Conservation (phyloP, 1,140 invertebrate genomes). For the Nephila pilipes region DNA sequence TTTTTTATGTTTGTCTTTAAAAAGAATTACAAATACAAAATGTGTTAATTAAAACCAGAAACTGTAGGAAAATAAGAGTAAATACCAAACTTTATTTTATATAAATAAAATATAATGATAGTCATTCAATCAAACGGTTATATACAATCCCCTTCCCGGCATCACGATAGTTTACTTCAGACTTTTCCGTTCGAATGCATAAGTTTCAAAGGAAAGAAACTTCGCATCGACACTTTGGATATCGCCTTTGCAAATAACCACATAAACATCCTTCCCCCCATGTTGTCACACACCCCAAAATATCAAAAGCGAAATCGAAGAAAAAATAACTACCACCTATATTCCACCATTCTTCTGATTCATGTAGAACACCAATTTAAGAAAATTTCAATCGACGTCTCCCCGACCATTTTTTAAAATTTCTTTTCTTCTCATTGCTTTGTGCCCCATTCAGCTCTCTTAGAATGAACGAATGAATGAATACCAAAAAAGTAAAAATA, state of each 20-base stretch:
- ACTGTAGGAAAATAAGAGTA: too few species aligned
- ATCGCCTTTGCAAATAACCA: background rate
- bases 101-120: too few species aligned
- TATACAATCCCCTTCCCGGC: background rate
- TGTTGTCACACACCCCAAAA: conserved; percentile 52
- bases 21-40: too few species aligned
- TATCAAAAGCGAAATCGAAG: conserved; percentile 38
- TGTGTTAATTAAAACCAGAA: too few species aligned
- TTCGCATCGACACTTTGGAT: background rate
- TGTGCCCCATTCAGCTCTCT: background rate
- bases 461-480: background rate
- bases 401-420: background rate
- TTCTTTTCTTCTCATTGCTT: background rate
- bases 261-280: background rate
- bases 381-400: conserved; percentile 53
- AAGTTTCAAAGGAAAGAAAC: background rate
- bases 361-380: conserved; percentile 68
- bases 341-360: conserved; percentile 12
- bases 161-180: background rate
- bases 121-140: too few species aligned
- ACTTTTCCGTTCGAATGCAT: background rate
- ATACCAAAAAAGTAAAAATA: conserved; percentile 38
- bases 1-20: too few species aligned
- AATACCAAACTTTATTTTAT: too few species aligned
- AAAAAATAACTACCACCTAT: conserved; percentile 58